Percentiles rank a stretch among this genome's conserved stretches.
phyloP scores from a whole-genome alignment of 1,140 invertebrate genomes.

The Drosophila melanica region DNA sequence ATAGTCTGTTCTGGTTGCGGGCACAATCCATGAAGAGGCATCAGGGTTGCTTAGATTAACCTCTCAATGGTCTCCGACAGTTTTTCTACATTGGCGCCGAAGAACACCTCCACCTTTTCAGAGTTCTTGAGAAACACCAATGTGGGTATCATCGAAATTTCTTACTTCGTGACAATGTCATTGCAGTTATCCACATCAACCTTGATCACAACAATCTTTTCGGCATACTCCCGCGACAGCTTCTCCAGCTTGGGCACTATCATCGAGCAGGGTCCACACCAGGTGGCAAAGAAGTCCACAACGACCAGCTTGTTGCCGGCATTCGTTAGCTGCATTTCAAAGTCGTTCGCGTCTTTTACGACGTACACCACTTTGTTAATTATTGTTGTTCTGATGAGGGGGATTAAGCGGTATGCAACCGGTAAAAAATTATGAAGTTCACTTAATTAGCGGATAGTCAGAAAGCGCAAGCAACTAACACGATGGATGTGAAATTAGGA shows the following conservation, averaged over 20 bases:
- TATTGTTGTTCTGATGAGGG: no score
- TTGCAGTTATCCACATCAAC: no score
- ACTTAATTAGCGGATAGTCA: no score
- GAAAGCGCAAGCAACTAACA: no score
- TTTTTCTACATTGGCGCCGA: constrained; percentile 91
- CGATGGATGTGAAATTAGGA: no score
- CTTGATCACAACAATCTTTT: constrained; percentile 86
- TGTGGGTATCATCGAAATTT: no score
- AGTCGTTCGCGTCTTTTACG: no score
- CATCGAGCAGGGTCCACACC: constrained; percentile 97
- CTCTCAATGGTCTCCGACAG: constrained; percentile 84
- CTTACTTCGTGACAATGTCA: no score
- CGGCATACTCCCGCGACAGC: constrained; percentile 85
- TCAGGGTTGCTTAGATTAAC: constrained; percentile 42
- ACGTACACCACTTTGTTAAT: no score
- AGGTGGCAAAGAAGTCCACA: constrained; percentile 92
- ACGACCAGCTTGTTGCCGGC: constrained; percentile 94
- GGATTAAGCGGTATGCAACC: no score
- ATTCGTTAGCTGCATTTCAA: constrained; percentile 88
- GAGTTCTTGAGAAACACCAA: constrained; percentile 94
- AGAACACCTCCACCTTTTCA: constrained; percentile 89
- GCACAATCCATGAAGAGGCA: constrained; percentile 31
- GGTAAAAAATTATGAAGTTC: no score
- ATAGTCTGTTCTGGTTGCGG: constrained; percentile 32
- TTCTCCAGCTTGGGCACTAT: constrained; percentile 93